Conservation (phyloP, 2,888 invertebrate species). For the Spodoptera picta region DNA sequence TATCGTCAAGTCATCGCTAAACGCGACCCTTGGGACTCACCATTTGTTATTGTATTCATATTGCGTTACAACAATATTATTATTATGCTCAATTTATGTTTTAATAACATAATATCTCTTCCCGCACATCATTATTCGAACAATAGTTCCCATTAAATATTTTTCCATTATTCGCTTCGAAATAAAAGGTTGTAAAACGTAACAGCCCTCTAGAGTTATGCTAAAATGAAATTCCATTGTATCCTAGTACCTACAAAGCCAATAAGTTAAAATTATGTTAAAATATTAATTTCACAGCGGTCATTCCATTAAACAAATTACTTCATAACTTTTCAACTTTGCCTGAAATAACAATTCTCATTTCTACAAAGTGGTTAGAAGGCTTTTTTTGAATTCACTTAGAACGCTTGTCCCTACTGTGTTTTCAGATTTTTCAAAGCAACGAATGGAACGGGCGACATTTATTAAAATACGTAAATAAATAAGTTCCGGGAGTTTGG, state of each 20-base stretch:
- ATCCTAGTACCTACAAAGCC: slow-evolving; percentile 1
- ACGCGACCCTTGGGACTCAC: slow-evolving; percentile 30
- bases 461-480: slow-evolving; percentile 61
- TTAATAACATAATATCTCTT: slow-evolving; percentile 9
- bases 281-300: slow-evolving; percentile 15
- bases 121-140: slow-evolving; percentile 1
- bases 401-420: slow-evolving; percentile 6
- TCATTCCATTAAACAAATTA: slow-evolving; percentile 25
- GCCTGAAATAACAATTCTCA: slow-evolving; percentile 20
- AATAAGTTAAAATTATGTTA: slow-evolving; percentile 16
- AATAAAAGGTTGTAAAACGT: background rate
- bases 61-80: slow-evolving; percentile 20
- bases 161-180: background rate
- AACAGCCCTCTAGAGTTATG: background rate
- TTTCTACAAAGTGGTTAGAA: slow-evolving; percentile 9
- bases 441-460: slow-evolving; percentile 35
- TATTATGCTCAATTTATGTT: slow-evolving; percentile 23
- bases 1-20: slow-evolving; percentile 39
- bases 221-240: slow-evolving; percentile 3
- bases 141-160: background rate
- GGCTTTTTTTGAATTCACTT: slow-evolving; percentile 6
- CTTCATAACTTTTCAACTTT: slow-evolving; percentile 22
- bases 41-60: slow-evolving; percentile 21
- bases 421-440: slow-evolving; percentile 30
- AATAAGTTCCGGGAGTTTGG: slow-evolving; percentile 54